These are phyloP conservation scores for Lamprotornis superbus DNA, from an alignment of 2,113 vertebrate species.

Conservation along the genomic window DNA sequence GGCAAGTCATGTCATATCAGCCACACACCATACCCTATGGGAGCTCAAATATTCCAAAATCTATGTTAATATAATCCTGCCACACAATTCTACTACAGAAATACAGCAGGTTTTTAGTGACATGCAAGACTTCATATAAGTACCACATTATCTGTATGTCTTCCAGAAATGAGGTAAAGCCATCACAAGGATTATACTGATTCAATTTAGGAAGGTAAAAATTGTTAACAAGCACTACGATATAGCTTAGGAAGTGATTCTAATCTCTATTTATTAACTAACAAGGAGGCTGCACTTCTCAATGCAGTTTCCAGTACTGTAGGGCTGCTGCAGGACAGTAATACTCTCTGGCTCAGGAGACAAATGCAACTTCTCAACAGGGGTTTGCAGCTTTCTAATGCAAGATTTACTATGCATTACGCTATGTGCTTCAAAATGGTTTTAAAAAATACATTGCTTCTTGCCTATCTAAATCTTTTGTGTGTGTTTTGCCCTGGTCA, in stretches of 20 bases:
- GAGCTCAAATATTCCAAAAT: conserved; percentile 67
- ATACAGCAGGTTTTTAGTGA: conserved; percentile 44
- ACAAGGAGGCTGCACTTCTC: conserved; percentile 38
- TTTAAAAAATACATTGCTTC: not conserved
- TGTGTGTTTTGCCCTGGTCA: not conserved
- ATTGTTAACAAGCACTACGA: conserved; percentile 68
- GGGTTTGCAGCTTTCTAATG: not conserved
- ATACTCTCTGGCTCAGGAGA: conserved; percentile 30
- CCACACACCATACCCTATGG: conserved; percentile 67
- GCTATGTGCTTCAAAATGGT: not conserved
- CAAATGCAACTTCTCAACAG: not conserved
- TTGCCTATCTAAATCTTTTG: not conserved
- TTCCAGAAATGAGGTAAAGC: conserved; percentile 66
- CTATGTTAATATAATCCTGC: conserved; percentile 73
- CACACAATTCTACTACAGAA: conserved; percentile 48
- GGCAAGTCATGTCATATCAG: conserved; percentile 72
- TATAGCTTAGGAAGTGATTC: conserved; percentile 63
- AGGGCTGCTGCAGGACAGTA: conserved; percentile 5
- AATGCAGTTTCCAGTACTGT: not conserved
- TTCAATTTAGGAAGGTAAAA: conserved; percentile 74
- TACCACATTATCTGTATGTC: conserved; percentile 68
- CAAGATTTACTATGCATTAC: not conserved
- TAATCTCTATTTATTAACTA: conserved; percentile 65
- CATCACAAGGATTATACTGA: conserved; percentile 66
- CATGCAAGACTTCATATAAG: conserved; percentile 58